Percentiles rank a stretch among this genome's conserved stretches.
phyloP scores from a whole-genome alignment of 1,140 invertebrate genomes.

The Amphibalanus amphitrite region DNA sequence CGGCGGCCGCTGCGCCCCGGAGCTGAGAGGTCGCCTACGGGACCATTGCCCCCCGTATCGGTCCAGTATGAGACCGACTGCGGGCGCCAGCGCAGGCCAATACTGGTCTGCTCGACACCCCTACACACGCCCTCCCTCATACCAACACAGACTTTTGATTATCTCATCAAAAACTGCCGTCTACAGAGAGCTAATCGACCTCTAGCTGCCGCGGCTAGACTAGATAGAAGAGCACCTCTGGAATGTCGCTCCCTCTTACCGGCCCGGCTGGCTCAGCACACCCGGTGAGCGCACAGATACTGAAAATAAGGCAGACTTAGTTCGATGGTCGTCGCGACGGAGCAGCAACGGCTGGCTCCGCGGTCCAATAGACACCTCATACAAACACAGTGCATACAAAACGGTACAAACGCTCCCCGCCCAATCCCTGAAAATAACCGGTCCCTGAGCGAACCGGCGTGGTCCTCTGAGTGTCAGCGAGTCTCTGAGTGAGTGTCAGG shows the following conservation, averaged over 20 bases:
- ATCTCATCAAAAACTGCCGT: background rate
- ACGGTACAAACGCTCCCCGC: background rate
- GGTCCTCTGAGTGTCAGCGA: too few species aligned
- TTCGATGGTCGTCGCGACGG: background rate
- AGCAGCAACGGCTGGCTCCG: background rate
- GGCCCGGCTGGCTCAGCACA: background rate
- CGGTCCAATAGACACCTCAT: background rate
- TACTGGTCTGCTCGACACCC: too few species aligned
- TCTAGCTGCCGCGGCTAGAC: background rate
- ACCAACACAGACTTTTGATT: background rate
- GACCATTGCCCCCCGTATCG: too few species aligned
- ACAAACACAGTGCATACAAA: background rate
- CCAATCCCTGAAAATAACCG: too few species aligned
- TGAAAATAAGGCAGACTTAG: background rate
- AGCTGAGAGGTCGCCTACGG: too few species aligned
- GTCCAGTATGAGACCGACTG: background rate
- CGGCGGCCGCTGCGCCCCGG: too few species aligned
- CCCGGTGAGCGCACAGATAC: background rate
- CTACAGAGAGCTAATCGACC: background rate
- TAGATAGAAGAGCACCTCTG: conserved; percentile 1
- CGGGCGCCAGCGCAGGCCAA: too few species aligned
- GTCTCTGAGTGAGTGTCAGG: too few species aligned
- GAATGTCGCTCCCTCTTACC: background rate
- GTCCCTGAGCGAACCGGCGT: too few species aligned
- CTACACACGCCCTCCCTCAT: background rate